Evolutionary conservation across 2,888 invertebrate species (phyloP).

Genomic region (Eupeodes luniger): DNA sequence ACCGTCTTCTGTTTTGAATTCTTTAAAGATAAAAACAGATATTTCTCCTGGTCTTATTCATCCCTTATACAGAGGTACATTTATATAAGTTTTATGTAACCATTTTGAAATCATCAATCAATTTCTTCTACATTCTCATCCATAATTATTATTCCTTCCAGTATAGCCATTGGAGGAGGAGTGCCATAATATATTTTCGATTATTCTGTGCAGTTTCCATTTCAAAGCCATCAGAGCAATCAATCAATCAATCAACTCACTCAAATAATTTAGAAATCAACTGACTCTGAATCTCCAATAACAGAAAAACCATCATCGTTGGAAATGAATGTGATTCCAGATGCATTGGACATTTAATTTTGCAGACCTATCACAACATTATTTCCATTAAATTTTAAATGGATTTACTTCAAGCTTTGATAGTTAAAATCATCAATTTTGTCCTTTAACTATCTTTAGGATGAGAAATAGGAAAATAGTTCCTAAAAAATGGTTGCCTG

Average conservation of each 20-base stretch:
- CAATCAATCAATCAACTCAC: constrained; percentile 1
- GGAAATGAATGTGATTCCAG: neutral
- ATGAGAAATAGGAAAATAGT: no score
- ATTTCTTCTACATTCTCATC: neutral
- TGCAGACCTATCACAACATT: neutral
- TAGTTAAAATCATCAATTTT: no score
- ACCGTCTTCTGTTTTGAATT: no score
- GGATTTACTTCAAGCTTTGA: no score
- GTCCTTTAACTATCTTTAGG: no score
- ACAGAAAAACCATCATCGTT: neutral
- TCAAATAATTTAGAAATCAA: neutral
- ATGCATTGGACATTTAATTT: neutral
- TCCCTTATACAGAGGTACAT: neutral
- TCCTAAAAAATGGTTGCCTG: no score
- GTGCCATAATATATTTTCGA: neutral
- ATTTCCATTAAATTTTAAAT: neutral
- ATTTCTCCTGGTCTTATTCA: neutral
- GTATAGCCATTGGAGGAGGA: no score
- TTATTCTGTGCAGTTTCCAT: constrained; percentile 3
- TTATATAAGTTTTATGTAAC: no score
- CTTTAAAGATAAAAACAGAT: no score
- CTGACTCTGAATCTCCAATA: neutral
- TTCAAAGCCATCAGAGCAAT: neutral
- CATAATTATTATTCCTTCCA: neutral
- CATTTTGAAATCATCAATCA: constrained; percentile 13